These are phyloP conservation scores for Glaucopsyche alexis DNA, from an alignment of 2,888 invertebrate species.

Conservation along the genomic window DNA sequence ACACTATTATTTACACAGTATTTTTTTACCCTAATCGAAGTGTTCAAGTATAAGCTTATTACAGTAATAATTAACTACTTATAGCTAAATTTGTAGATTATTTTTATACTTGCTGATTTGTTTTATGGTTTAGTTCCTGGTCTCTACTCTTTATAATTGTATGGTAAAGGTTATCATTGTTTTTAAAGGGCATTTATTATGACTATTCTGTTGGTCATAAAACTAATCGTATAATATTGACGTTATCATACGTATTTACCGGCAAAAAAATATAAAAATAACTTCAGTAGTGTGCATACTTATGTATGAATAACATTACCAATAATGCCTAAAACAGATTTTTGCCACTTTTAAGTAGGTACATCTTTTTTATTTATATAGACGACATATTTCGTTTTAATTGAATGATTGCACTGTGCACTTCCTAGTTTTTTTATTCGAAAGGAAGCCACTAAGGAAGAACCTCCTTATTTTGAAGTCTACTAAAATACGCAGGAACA, in stretches of 20 bases:
- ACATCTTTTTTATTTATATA: no score
- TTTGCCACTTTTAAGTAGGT: no score
- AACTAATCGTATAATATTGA: slow-evolving; percentile 5
- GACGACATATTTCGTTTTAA: neutral
- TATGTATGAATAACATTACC: no score
- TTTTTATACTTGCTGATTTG: neutral
- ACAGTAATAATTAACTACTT: no score
- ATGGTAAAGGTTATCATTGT: slow-evolving; percentile 10
- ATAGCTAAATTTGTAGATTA: neutral
- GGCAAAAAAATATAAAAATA: neutral
- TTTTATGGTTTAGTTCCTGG: neutral
- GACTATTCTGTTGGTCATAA: neutral
- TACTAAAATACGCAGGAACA: neutral
- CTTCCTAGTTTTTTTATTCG: neutral
- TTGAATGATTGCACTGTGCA: neutral
- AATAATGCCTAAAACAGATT: no score
- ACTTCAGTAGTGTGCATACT: no score
- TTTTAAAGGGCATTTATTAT: slow-evolving; percentile 24
- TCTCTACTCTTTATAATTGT: neutral
- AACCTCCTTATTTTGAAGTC: no score
- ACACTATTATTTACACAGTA: no score
- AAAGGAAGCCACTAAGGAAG: neutral
- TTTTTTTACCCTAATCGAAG: no score
- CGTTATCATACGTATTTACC: neutral
- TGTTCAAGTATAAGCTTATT: no score